phyloP scores from a whole-genome alignment of 92 coral and sea anemone species.

The Scolanthus callimorphus region DNA sequence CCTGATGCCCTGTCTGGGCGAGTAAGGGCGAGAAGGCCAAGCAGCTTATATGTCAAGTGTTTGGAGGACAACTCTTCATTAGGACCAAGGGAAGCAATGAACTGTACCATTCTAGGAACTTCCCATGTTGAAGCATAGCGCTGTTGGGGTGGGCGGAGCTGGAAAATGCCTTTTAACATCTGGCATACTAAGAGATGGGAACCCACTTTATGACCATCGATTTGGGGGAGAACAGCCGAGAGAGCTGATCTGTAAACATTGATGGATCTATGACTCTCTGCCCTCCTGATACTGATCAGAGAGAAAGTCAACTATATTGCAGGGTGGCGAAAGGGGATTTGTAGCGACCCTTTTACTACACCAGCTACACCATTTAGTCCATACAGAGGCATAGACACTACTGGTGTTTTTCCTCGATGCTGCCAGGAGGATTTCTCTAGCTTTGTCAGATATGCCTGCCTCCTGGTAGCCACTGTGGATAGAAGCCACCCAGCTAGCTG shows the following conservation, averaged over 20 bases:
- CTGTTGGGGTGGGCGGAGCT: constrained; percentile 41
- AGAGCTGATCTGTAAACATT: constrained; percentile 49
- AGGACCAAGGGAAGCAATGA: constrained; percentile 13
- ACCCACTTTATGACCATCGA: constrained; percentile 37
- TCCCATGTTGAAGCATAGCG: constrained; percentile 45
- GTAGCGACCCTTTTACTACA: constrained; percentile 41
- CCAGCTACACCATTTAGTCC: constrained; percentile 52
- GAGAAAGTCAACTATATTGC: constrained; percentile 11
- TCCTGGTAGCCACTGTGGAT: constrained; percentile 13
- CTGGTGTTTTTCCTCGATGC: constrained; percentile 30
- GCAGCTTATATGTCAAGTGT: constrained; percentile 17
- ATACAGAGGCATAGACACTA: constrained; percentile 28
- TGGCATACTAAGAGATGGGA: constrained; percentile 53
- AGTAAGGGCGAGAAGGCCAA: constrained; percentile 22
- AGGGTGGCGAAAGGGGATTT: constrained; percentile 45
- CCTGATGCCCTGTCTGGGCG: constrained; percentile 26
- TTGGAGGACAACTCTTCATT: constrained; percentile 23
- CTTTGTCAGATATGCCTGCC: constrained; percentile 27
- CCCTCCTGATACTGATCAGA: constrained; percentile 19
- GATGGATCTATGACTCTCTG: constrained; percentile 9
- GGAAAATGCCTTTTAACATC: constrained; percentile 37
- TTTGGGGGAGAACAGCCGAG: constrained; percentile 23
- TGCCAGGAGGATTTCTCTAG: constrained; percentile 29
- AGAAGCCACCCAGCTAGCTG: constrained; percentile 50
- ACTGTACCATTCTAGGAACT: constrained; percentile 14